A percentile compares a stretch with the other conserved stretches of the same genome.
Conservation (phyloP, 2,113 vertebrate species). For the Promerops cafer region DNA sequence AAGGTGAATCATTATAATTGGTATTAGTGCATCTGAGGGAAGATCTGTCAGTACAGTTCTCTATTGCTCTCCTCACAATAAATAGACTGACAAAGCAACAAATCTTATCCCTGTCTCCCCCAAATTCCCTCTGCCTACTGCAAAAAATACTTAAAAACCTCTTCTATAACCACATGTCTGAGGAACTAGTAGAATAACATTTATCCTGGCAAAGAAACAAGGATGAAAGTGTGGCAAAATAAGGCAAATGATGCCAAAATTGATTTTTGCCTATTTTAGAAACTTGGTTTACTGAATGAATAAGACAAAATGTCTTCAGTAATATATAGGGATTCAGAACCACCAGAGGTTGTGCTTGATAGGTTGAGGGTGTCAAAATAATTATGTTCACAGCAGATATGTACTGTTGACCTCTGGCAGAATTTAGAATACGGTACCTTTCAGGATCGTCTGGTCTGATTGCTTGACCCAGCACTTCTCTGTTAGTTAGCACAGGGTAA, state of each 20-base stretch:
- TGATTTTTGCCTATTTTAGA: background rate
- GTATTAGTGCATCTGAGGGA: background rate
- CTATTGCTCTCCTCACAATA: background rate
- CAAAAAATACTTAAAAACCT: background rate
- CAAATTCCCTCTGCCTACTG: background rate
- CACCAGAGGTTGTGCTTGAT: background rate
- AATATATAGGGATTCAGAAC: background rate
- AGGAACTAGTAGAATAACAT: background rate
- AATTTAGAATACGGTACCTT: background rate
- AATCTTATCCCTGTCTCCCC: background rate
- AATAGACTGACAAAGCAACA: background rate
- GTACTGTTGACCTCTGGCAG: background rate
- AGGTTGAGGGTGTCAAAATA: background rate
- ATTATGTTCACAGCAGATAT: background rate
- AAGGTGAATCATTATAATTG: constrained; percentile 76
- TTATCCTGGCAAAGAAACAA: background rate
- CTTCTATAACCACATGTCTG: background rate
- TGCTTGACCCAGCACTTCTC: background rate
- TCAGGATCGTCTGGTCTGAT: background rate
- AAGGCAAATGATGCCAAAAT: background rate
- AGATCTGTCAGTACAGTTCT: background rate
- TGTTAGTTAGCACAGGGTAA: background rate
- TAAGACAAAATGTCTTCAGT: background rate
- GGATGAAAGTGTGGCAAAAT: background rate
- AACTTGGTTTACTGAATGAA: background rate